A percentile compares a stretch with the other conserved stretches of the same genome.
Conservation (phyloP, 2,113 vertebrate species). For the Silurus meridionalis region DNA sequence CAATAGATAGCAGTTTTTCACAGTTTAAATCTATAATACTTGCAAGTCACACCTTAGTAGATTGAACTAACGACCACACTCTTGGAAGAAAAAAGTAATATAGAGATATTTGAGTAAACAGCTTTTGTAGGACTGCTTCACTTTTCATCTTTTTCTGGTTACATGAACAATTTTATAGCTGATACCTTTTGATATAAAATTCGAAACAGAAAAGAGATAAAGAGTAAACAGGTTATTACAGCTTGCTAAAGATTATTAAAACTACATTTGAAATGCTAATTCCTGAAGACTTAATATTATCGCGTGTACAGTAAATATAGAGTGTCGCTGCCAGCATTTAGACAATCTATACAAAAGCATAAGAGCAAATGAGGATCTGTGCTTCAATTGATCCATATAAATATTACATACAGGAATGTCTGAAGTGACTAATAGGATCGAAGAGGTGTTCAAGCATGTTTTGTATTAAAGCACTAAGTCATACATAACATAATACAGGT, state of each 20-base stretch:
- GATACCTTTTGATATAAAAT: not conserved
- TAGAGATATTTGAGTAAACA: not conserved
- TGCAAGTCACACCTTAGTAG: conserved; percentile 24
- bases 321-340: conserved; percentile 35
- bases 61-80: conserved; percentile 13
- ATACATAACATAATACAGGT: conserved; percentile 30
- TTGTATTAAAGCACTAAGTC: conserved; percentile 16
- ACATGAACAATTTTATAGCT: conserved; percentile 1
- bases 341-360: conserved; percentile 50
- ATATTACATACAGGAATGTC: conserved; percentile 62
- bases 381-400: conserved; percentile 29
- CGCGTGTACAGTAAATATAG: conserved; percentile 32
- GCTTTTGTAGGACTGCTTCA: not conserved
- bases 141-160: conserved; percentile 1
- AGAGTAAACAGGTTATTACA: conserved; percentile 12
- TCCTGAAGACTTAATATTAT: conserved; percentile 60
- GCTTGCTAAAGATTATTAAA: conserved; percentile 40
- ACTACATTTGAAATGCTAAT: conserved; percentile 27
- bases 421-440: conserved; percentile 58
- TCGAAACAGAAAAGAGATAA: conserved; percentile 19
- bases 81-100: not conserved
- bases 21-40: conserved; percentile 44
- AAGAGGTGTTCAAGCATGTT: conserved; percentile 20
- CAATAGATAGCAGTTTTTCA: conserved; percentile 23
- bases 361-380: conserved; percentile 13